Base-by-base conservation (phyloP, 2,888 invertebrate species). In the Chironomus riparius region DNA sequence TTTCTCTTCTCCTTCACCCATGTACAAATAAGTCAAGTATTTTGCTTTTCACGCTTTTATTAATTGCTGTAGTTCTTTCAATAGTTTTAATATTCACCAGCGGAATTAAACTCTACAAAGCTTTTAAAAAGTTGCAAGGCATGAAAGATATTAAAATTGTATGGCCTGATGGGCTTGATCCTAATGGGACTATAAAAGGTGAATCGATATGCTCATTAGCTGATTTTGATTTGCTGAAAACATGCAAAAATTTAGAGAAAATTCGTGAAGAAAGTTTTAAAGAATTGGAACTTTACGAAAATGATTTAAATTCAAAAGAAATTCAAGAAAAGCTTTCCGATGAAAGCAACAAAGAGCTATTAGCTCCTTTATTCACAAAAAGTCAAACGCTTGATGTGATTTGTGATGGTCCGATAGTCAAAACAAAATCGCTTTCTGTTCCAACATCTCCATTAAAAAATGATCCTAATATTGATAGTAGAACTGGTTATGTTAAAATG, bases 81-180 rank as follows among this genome's bases (percentile, higher is more conserved):
- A 24, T 24, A 24, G 22, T 24, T 24, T 24, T 24, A 24, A 24
- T 24, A 24, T 24, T 24, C 3, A 24, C 22, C 2, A 24, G 22
- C 3, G 22, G 22, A 24, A 24, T 24, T 24, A 38, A 38, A 10
- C 38, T 38, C 1, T 38, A 38, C 10, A 38, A 38, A 38, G 7
- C 38, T 6, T 76, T 56, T 69, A 22, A 22, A 6, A 47, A 47
- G 15, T 15, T 38, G 7, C 22, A 56, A 38, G 21, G 50, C 18
- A 76, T 76, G 76, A 68, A 69, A 61, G 76, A 68, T 13, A 76
- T 76, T 28, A 10, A 76, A 15, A 47, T 61, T 28, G 38, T 56
- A n/a, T 76, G 15, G 50, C 76, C 76, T 7, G 38, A 68, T 15
- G 76, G 69, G 2, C 28, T 76, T 6, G 68, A 74, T 47, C 47